Evolutionary conservation across 2,797 vertebrate species (phyloP), one percentile per base, ranked within the genome.

Genomic region (Acanthis flammea): DNA sequence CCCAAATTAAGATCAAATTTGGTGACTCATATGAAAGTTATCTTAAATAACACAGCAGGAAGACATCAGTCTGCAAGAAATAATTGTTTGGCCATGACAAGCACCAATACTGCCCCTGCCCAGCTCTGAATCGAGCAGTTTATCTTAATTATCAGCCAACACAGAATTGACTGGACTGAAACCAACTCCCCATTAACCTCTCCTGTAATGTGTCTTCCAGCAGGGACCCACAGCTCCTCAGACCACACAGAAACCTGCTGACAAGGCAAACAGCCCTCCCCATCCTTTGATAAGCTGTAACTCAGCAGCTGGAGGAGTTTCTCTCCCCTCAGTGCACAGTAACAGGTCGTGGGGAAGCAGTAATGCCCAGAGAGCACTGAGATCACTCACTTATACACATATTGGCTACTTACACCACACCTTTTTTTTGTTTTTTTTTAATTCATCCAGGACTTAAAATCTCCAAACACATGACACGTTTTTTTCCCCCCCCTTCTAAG

Each of bases 111-210:
- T 89, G 17, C 30, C 74, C 25, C 81, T 24, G 21, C 39, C 61
- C 45, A 71, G 92, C 92, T 86, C 83, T 96, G 96, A 95, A 94
- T 92, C 31, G 63, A 76, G 74, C 90, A 93, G 78, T 96, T 97
- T 93, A 77, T 97, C 95, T 97, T 91, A 83, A 92, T 97, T 97
- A 97, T 87, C 87, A 95, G 83, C 82, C 82, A 87, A 44, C 85
- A 77, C 4, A 28, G 95, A 92, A 94, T 55, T 73, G 91, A 86
- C 67, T 60, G 83, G 88, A 96, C 72, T 53, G 81, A 50, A 97
- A 96, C 73, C 94, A 92, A 96, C 93, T 85, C 86, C 70, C 57
- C 77, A 71, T 97, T 97, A 97, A 87, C 87, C 81, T 96, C 84
- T 45, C 42, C 51, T 81, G 82, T 41, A 75, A 85, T 35, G n/a